Evolutionary conservation across 2,113 vertebrate genomes (phyloP).

Genomic region (Eonycteris spelaea): DNA sequence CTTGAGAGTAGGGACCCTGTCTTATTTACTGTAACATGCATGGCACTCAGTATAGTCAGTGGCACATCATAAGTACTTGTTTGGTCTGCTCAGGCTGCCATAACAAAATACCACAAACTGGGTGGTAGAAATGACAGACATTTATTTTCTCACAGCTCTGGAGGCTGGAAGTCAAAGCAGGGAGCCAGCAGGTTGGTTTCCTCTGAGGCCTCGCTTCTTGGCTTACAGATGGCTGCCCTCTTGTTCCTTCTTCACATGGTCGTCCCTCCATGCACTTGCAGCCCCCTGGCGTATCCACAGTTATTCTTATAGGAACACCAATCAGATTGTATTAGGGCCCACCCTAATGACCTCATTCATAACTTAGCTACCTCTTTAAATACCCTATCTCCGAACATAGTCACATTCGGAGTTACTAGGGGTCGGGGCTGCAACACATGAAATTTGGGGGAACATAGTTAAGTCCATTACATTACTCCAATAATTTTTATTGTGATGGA

Average conservation of each 20-base stretch:
- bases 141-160: background rate
- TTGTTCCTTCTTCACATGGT: background rate
- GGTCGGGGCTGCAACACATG: background rate
- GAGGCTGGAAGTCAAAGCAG: background rate
- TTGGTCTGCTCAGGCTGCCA: background rate
- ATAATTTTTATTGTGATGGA: slow-evolving; percentile 15
- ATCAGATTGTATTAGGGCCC: background rate
- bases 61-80: background rate
- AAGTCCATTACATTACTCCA: background rate
- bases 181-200: background rate
- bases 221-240: background rate
- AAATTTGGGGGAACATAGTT: background rate
- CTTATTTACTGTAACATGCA: background rate
- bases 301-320: background rate
- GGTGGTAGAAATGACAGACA: background rate
- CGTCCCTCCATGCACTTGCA: background rate
- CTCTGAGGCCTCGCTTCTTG: background rate
- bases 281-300: background rate
- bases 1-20: background rate
- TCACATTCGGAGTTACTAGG: background rate
- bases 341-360: background rate
- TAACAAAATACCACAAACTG: background rate
- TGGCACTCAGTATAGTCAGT: too few species aligned
- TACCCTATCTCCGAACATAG: background rate
- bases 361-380: background rate